Percentiles rank a stretch among this genome's conserved stretches.
Conservation (phyloP, 2,797 vertebrate species). For the Paedocypris micromegethes region DNA sequence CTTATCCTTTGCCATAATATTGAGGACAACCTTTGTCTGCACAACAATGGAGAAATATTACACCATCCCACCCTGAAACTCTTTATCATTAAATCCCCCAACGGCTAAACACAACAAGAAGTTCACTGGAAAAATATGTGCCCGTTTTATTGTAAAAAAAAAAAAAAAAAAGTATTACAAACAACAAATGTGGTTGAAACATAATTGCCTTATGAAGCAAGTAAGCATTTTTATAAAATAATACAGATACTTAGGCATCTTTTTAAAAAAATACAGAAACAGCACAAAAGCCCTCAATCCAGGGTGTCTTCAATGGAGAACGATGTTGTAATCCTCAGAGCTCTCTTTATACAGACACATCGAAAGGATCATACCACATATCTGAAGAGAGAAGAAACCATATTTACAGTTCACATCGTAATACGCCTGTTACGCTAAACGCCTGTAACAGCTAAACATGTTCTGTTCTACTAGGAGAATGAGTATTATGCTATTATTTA, state of each 20-base stretch:
- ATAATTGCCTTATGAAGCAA: neutral
- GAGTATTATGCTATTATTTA: too few species aligned
- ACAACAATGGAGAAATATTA: slow-evolving; percentile 42
- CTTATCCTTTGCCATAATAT: slow-evolving; percentile 17
- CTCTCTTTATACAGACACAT: slow-evolving; percentile 54
- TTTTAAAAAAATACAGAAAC: slow-evolving; percentile 1
- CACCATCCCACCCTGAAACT: slow-evolving; percentile 27
- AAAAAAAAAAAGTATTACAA: neutral
- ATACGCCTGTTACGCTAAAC: too few species aligned
- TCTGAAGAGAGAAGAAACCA: slow-evolving; percentile 35
- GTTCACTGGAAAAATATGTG: too few species aligned
- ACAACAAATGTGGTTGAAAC: neutral
- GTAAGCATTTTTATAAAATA: neutral
- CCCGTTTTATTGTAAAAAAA: neutral
- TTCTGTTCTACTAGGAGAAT: too few species aligned
- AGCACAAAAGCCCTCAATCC: neutral
- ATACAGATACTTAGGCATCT: slow-evolving; percentile 12
- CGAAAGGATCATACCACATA: slow-evolving; percentile 59
- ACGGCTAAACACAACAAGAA: slow-evolving; percentile 10
- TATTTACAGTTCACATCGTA: neutral
- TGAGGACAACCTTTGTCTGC: slow-evolving; percentile 41
- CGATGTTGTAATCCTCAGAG: slow-evolving; percentile 34
- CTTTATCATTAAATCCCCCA: slow-evolving; percentile 6
- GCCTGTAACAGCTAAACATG: too few species aligned
- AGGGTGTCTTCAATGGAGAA: slow-evolving; percentile 5